Evolutionary conservation across 2,888 invertebrate species (phyloP).

Genomic region (Eucriotettix oculatus): DNA sequence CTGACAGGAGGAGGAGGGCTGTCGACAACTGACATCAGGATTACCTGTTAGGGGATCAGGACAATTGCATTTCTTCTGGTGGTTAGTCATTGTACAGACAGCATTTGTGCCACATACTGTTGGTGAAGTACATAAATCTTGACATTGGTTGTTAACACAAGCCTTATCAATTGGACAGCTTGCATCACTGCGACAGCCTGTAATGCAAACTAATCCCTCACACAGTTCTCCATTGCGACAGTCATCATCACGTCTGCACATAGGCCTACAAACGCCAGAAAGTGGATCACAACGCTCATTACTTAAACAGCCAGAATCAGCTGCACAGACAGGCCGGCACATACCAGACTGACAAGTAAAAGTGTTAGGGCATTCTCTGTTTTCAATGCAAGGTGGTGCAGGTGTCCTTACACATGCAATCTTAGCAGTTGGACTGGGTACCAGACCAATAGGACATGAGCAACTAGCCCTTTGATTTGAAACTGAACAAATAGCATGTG

Average conservation of each 20-base stretch:
- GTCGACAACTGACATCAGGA: constrained; percentile 53
- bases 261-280: constrained; percentile 63
- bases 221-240: constrained; percentile 79
- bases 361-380: constrained; percentile 55
- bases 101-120: constrained; percentile 76
- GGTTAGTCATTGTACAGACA: constrained; percentile 48
- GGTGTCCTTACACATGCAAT: constrained; percentile 75
- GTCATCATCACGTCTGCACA: constrained; percentile 70
- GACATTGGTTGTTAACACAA: constrained; percentile 67
- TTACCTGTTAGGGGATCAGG: constrained; percentile 56
- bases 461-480: constrained; percentile 68
- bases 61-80: constrained; percentile 59
- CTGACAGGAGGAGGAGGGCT: constrained; percentile 45
- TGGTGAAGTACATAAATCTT: constrained; percentile 55
- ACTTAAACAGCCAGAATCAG: constrained; percentile 56
- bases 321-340: constrained; percentile 64
- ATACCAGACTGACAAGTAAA: constrained; percentile 54
- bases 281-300: constrained; percentile 60
- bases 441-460: constrained; percentile 58
- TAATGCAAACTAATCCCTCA: constrained; percentile 57
- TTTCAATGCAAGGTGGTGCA: constrained; percentile 53
- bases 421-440: constrained; percentile 76
- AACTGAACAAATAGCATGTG: constrained; percentile 65
- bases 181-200: constrained; percentile 65
- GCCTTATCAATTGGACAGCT: constrained; percentile 55